phyloP scores from a whole-genome alignment of 2,113 vertebrate species.

The Erythrocercus mccallii region DNA sequence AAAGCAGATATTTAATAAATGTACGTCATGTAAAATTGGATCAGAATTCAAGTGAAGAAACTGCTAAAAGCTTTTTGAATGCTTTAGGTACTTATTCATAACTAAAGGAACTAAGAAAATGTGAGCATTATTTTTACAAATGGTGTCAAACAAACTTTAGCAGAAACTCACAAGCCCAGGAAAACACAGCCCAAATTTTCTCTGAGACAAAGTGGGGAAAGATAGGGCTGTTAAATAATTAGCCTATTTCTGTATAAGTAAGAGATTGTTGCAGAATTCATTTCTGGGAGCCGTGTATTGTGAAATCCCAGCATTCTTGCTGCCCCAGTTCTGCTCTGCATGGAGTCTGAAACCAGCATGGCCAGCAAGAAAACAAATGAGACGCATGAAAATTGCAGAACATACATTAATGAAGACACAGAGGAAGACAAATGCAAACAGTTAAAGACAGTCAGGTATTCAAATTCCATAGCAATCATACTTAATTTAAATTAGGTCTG shows the following conservation, averaged over 20 bases:
- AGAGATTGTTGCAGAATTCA: neutral
- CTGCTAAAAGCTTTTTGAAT: neutral
- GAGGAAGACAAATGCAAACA: slow-evolving; percentile 2
- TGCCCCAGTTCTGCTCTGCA: neutral
- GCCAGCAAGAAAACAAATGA: neutral
- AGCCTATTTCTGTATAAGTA: neutral
- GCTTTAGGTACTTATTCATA: neutral
- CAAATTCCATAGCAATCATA: neutral
- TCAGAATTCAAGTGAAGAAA: neutral
- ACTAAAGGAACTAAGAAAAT: neutral
- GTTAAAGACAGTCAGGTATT: neutral
- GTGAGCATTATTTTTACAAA: neutral
- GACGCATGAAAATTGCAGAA: neutral
- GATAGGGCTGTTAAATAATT: neutral
- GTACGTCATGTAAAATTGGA: neutral
- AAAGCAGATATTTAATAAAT: neutral
- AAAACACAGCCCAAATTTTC: neutral
- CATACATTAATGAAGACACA: neutral
- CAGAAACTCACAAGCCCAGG: neutral
- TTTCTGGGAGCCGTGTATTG: neutral
- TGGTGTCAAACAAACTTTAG: neutral
- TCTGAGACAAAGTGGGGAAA: neutral
- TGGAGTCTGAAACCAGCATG: neutral
- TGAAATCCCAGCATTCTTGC: neutral
- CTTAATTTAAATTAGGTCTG: slow-evolving; percentile 27